Evolutionary conservation across 2,797 vertebrate species (phyloP), one percentile per base, ranked within the genome.

Genomic region (Acropternis orthonyx): DNA sequence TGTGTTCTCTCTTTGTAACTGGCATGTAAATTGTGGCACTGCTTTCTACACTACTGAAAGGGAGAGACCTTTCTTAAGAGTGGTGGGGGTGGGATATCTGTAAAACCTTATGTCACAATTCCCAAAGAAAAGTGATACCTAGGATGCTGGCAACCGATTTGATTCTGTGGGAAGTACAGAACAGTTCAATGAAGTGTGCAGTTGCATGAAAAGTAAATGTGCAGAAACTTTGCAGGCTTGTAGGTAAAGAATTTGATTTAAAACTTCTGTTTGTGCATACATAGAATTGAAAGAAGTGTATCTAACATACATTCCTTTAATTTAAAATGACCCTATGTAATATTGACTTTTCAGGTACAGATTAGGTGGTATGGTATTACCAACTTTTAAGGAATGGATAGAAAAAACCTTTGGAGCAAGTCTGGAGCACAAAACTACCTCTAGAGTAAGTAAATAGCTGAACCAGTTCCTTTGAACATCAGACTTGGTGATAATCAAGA

Each of bases 381-480:
- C 99, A 54, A 97, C 98, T 93, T 98, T 99, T 96, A 99, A 97
- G 98, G 99, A 99, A 46, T 99, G 99, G 99, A 97, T 99, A 85
- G 98, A 99, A 97, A 96, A 97, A 97, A 98, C 98, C 6, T 98
- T 99, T 96, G 98, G 98, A 97, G 98, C 98, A 97, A 99, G 23
- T 98, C 24, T 99, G 96, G 99, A 99, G 94, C 99, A 99, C 97
- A 99, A 98, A 98, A 97, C 97, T 97, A 98, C 98, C 92, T 98
- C 99, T 97, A 98, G 98, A 97, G 99, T 99, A 98, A 99, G 98
- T 95, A 94, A 96, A 97, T 91, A 95, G 93, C 67, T 67, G 91
- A 89, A 91, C 56, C 69, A 96, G 89, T 94, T 91, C 59, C 46
- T 93, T 78, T 88, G 37, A 93, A 92, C 67, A 6, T 91, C 76